These are phyloP conservation scores for Rhea americana DNA, from an alignment of 2,113 vertebrate species.

Conservation along the genomic window DNA sequence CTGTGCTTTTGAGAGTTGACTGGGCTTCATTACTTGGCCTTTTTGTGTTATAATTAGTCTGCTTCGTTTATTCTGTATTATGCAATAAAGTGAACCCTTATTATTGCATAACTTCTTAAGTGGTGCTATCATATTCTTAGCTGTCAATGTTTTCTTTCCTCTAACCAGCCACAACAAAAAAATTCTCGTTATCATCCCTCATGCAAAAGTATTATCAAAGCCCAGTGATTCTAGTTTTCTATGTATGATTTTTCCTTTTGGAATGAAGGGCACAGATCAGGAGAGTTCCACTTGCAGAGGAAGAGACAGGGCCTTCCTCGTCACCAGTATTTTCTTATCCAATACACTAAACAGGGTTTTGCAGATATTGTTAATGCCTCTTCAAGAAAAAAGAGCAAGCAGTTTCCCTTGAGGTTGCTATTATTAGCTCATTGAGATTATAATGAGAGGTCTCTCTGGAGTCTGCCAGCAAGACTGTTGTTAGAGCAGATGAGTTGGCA, in stretches of 20 bases:
- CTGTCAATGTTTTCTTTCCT: not conserved
- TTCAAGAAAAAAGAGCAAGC: not conserved
- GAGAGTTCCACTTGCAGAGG: not conserved
- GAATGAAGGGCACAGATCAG: not conserved
- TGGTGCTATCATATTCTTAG: not conserved
- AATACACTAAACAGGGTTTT: not conserved
- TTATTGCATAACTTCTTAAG: not conserved
- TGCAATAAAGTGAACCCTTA: not conserved
- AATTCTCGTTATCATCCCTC: not conserved
- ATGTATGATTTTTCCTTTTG: rapidly evolving
- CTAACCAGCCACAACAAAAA: not conserved
- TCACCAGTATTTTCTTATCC: not conserved
- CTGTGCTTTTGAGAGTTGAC: not conserved
- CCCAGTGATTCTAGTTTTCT: not conserved
- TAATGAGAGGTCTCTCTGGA: not conserved
- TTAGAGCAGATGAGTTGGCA: not conserved
- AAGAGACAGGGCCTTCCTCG: not conserved
- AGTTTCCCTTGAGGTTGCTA: not conserved
- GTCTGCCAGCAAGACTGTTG: conserved; percentile 4
- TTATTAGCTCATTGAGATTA: conserved; percentile 43
- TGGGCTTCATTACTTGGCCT: not conserved
- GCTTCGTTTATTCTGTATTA: not conserved
- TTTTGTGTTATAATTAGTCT: not conserved
- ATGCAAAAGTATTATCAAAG: not conserved
- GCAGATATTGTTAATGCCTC: not conserved